Percentiles rank a stretch among this genome's conserved stretches.
Evolutionary conservation across 1,140 invertebrate species (phyloP).

Genomic region (Drosophila littoralis): DNA sequence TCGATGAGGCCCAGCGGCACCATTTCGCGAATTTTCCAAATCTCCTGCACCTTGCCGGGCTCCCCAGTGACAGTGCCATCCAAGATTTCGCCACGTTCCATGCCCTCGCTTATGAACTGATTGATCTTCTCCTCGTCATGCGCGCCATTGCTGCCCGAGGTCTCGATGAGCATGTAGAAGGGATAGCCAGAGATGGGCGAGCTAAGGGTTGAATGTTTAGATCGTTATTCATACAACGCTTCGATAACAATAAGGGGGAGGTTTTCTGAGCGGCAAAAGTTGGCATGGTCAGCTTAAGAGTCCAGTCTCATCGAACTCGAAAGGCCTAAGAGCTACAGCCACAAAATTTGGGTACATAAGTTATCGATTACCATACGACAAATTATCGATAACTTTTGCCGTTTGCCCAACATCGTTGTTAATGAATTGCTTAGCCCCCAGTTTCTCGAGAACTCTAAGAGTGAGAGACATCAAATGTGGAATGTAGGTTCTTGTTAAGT

Average conservation of each 20-base stretch:
- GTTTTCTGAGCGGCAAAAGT: too few relatives aligned
- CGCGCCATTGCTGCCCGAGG: constrained; percentile 91
- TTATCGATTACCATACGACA: too few relatives aligned
- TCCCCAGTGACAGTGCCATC: constrained; percentile 95
- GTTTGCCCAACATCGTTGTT: too few relatives aligned
- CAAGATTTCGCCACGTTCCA: constrained; percentile 89
- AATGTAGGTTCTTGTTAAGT: too few relatives aligned
- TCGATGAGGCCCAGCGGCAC: constrained; percentile 91
- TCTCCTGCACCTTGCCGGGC: constrained; percentile 90
- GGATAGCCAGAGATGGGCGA: constrained; percentile 88
- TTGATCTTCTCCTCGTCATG: constrained; percentile 96
- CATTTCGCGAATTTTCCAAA: constrained; percentile 94
- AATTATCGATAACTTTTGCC: too few relatives aligned
- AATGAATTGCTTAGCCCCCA: background rate
- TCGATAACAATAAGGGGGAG: too few relatives aligned
- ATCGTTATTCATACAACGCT: too few relatives aligned
- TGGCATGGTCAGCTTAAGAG: too few relatives aligned
- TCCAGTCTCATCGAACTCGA: too few relatives aligned
- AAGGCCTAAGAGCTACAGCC: too few relatives aligned
- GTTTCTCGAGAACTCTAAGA: too few relatives aligned
- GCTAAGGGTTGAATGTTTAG: constrained; percentile 59
- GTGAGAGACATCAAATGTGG: background rate
- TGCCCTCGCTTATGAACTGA: constrained; percentile 90
- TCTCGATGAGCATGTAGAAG: constrained; percentile 97
- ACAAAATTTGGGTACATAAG: too few relatives aligned